A percentile compares a stretch with the other conserved stretches of the same genome.
phyloP scores from a whole-genome alignment of 2,797 vertebrate genomes.

The Microctenopoma steveboyesi region DNA sequence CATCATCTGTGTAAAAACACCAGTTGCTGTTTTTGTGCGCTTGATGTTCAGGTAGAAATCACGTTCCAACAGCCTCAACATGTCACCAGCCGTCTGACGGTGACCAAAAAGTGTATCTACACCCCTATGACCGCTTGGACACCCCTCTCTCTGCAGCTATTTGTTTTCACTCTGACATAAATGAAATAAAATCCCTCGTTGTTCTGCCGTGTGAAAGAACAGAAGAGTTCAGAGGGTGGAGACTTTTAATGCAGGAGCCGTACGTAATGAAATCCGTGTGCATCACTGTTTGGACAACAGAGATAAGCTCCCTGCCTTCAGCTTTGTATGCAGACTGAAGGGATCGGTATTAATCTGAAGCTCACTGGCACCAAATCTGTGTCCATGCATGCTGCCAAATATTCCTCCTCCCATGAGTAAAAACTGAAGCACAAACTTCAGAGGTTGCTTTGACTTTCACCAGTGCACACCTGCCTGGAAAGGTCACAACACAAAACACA shows the following conservation, averaged over 20 bases:
- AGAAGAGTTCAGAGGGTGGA: neutral
- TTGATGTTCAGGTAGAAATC: neutral
- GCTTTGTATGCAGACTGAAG: constrained; percentile 40
- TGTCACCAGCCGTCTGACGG: neutral
- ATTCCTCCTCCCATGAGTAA: constrained; percentile 22
- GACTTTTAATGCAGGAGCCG: constrained; percentile 5
- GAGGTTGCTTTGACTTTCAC: constrained; percentile 49
- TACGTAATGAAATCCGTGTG: constrained; percentile 24
- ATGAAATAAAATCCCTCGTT: neutral
- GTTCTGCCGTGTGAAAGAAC: constrained; percentile 9
- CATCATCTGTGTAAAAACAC: neutral
- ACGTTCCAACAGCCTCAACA: constrained; percentile 4
- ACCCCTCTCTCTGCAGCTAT: neutral
- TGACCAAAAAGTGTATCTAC: neutral
- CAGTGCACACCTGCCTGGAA: constrained; percentile 11
- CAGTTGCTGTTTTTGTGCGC: neutral
- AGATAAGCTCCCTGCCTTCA: constrained; percentile 49
- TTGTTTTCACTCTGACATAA: neutral
- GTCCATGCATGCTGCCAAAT: constrained; percentile 51
- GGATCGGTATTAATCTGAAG: constrained; percentile 18
- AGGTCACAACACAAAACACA: neutral
- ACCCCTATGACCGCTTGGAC: neutral
- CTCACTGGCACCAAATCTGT: constrained; percentile 51
- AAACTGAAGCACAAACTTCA: constrained; percentile 48
- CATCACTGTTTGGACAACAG: constrained; percentile 66